Evolutionary conservation across 2,113 vertebrate genomes (phyloP), one percentile per base, ranked within the genome.

Genomic region (Stictonetta naevosa): DNA sequence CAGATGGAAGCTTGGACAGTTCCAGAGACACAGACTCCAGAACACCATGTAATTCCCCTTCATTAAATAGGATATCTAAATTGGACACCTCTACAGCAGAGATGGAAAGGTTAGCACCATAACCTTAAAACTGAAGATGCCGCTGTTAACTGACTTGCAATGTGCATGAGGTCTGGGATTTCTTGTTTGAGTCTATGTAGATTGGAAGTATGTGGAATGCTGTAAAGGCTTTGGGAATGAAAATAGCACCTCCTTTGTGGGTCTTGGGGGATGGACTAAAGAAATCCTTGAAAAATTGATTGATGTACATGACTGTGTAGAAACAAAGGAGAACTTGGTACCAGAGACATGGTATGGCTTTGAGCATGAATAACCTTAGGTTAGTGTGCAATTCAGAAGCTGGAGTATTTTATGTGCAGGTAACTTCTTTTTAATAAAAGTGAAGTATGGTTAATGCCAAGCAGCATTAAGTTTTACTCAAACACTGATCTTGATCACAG

Each of bases 1-100:
- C 99, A 96, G 99, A 98, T 96, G 97, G 97, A 96, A 99, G 96
- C 91, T 97, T 97, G 95, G 98, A 99, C 95, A 98, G 98, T 93
- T 99, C 98, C 94, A 98, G 98, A 97, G 98, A 98, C 90, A 98
- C 93, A 3, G 98, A 99, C 93, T 98, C 96, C n/a, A 98, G 98
- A 77, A 98, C 98, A 18, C 98, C 98, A 34, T 97, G 97, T 84
- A 98, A 86, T 91, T 98, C 98, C 11, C 98, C 99, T 46, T 93
- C 95, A 1, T 68, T 97, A 86, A 97, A 63, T 90, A 98, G 98
- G 92, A 91, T 96, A 40, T 79, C 94, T 73, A 98, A 99, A 93
- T 90, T 96, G n/a, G 91, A 94, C 40, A 96, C 58, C 36, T 91
- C 77, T 89, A 29, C 97, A 87, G 95, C 97, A 73, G 98, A 98